These are phyloP conservation scores for Apoda limacodes DNA, from an alignment of 2,888 invertebrate species.

Conservation along the genomic window DNA sequence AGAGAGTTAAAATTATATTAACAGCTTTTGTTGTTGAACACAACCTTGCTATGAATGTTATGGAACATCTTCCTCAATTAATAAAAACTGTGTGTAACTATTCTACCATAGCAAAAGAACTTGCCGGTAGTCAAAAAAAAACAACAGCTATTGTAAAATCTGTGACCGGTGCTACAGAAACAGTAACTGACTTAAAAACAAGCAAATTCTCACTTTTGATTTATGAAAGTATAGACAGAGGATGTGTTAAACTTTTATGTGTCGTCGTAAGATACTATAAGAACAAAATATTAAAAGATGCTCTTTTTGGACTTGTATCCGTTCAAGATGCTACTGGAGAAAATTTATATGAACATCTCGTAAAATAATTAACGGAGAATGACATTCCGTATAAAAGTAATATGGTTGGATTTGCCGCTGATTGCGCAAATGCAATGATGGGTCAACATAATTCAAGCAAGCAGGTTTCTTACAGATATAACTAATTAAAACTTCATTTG, in stretches of 20 bases:
- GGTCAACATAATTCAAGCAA: slow-evolving; percentile 16
- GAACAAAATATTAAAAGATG: slow-evolving; percentile 12
- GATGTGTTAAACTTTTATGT: slow-evolving; percentile 15
- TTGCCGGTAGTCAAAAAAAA: slow-evolving; percentile 11
- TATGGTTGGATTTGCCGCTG: slow-evolving; percentile 18
- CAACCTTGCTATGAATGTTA: slow-evolving; percentile 6
- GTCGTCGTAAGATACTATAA: slow-evolving; percentile 15
- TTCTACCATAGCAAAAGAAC: slow-evolving; percentile 7
- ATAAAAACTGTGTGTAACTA: slow-evolving; percentile 7
- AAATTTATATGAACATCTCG: slow-evolving; percentile 14
- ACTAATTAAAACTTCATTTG: slow-evolving; percentile 17
- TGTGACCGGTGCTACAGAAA: slow-evolving; percentile 13
- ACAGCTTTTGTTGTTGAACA: slow-evolving; percentile 8
- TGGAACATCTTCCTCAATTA: slow-evolving; percentile 10
- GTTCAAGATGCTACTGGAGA: slow-evolving; percentile 17
- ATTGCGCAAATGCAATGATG: slow-evolving; percentile 12
- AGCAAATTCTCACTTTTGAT: slow-evolving; percentile 17
- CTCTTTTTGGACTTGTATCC: slow-evolving; percentile 15
- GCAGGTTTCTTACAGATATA: slow-evolving; percentile 14
- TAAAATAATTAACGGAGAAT: slow-evolving; percentile 18
- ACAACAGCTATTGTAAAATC: no score
- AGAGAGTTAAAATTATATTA: slow-evolving; percentile 5
- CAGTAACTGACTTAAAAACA: slow-evolving; percentile 8
- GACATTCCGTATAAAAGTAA: slow-evolving; percentile 19
- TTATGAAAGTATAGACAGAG: no score